A percentile compares a stretch with the other conserved stretches of the same genome.
Evolutionary conservation across 2,888 invertebrate genomes (phyloP).

Genomic region (Drosophila quinaria): DNA sequence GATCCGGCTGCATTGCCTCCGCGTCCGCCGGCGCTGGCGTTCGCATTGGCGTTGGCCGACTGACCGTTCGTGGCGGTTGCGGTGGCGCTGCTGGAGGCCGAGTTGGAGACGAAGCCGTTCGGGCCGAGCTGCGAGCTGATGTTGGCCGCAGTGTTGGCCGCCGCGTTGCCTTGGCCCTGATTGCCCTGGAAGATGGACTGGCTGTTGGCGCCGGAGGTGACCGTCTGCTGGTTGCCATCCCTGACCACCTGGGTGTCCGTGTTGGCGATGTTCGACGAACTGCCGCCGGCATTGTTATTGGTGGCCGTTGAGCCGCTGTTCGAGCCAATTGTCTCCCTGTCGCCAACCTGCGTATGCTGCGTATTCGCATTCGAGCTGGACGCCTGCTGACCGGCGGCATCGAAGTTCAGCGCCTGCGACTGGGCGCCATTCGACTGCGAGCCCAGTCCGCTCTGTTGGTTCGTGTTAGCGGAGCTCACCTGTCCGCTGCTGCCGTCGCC

Average conservation of each 20-base stretch:
- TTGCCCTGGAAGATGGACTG: slow-evolving; percentile 81
- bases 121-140: slow-evolving; percentile 72
- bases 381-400: slow-evolving; percentile 75
- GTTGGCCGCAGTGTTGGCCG: slow-evolving; percentile 75
- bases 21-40: slow-evolving; percentile 61
- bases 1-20: slow-evolving; percentile 35
- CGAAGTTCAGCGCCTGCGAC: slow-evolving; percentile 84
- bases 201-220: slow-evolving; percentile 79
- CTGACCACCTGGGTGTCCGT: slow-evolving; percentile 74
- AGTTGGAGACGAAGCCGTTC: slow-evolving; percentile 74
- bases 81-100: slow-evolving; percentile 80
- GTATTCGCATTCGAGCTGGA: slow-evolving; percentile 83
- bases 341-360: slow-evolving; percentile 55
- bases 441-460: slow-evolving; percentile 71
- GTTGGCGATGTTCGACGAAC: slow-evolving; percentile 80
- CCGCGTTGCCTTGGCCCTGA: slow-evolving; percentile 71
- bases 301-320: slow-evolving; percentile 78
- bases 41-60: slow-evolving; percentile 71
- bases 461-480: slow-evolving; percentile 83
- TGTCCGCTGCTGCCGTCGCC: slow-evolving; percentile 82
- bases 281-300: slow-evolving; percentile 76
- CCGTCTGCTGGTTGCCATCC: slow-evolving; percentile 67
- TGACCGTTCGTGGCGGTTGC: slow-evolving; percentile 71
- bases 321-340: slow-evolving; percentile 66
- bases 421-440: slow-evolving; percentile 76